Percentiles rank a stretch among this genome's conserved stretches.
Evolutionary conservation across 2,888 invertebrate genomes (phyloP).

Genomic region (Frankliniella intonsa): DNA sequence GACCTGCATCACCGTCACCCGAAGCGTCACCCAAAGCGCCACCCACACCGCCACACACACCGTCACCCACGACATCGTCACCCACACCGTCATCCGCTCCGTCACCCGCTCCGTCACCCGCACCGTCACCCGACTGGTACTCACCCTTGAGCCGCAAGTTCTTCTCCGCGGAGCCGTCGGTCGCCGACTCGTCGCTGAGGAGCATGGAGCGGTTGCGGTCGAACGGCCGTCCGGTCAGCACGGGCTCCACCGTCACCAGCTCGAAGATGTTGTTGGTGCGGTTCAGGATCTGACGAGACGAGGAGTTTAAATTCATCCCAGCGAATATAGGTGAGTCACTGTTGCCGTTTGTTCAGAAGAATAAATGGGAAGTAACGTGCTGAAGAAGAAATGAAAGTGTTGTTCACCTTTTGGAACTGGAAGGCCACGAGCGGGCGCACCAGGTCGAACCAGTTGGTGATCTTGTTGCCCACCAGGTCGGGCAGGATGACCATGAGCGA

Average conservation of each 20-base stretch:
- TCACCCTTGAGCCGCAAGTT: slow-evolving; percentile 74
- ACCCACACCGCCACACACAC: no score
- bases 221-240: slow-evolving; percentile 60
- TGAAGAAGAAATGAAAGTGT: slow-evolving; percentile 34
- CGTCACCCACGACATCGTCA: no score
- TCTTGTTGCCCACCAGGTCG: slow-evolving; percentile 79
- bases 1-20: slow-evolving; percentile 57
- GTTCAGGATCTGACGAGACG: slow-evolving; percentile 69
- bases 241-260: slow-evolving; percentile 80
- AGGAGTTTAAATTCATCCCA: no score
- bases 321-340: no score
- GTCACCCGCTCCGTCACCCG: no score
- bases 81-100: no score
- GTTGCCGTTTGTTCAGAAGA: no score
- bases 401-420: slow-evolving; percentile 86
- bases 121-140: neutral
- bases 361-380: no score
- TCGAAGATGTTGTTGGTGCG: slow-evolving; percentile 97
- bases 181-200: slow-evolving; percentile 53
- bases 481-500: slow-evolving; percentile 85
- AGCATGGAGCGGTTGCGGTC: slow-evolving; percentile 54
- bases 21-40: no score
- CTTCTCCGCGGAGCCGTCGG: slow-evolving; percentile 62
- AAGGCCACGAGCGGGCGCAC: slow-evolving; percentile 90
- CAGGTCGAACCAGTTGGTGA: slow-evolving; percentile 87